Base-by-base conservation (phyloP, 2,888 invertebrate genomes). In the Seira musarum region DNA sequence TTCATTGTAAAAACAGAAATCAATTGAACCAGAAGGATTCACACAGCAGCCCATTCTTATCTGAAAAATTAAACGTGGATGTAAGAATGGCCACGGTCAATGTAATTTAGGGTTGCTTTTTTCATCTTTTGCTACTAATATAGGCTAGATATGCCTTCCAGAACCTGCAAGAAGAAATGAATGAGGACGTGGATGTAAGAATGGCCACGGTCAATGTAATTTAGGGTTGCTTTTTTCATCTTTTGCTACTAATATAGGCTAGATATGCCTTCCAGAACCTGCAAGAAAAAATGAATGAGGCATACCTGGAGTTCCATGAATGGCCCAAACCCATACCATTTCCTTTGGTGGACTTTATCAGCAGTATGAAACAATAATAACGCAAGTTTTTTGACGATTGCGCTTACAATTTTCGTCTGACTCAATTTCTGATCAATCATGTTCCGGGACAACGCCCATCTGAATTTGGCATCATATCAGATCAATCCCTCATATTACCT, bases 401-500 rank as follows among this genome's bases (percentile, higher is more conserved):
- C 13, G 40, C 40, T 8, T 40, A 8, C 5, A 5, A 40, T 40
- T 40, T 13, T 5, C 40, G 13, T 8, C 40, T 40, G n/a, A n/a
- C n/a, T n/a, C n/a, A n/a, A n/a, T 40, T 40, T 40, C 13, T 8
- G 5, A 40, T 40, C 40, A 40, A 75, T 68, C 63, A 63, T 67
- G 75, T 76, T 77, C 77, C 77, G 77, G 76, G 77, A 70, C 77
- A 70, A 77, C 77, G 77, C 77, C 77, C 77, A 77, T 40, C 40
- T 40, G 40, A 40, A 40, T 40, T 40, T 40, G 6, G 40, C 40
- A 40, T 40, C 40, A 40, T 13, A 40, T 13, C 40, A 40, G 5
- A 5, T 13, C 40, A 40, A 8, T 5, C 40, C 40, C 13, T 40
- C 40, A 40, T 8, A 8, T 40, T 13, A 40, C 40, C n/a, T n/a